Conservation (phyloP, 2,113 vertebrate species). For the Chunga burmeisteri region DNA sequence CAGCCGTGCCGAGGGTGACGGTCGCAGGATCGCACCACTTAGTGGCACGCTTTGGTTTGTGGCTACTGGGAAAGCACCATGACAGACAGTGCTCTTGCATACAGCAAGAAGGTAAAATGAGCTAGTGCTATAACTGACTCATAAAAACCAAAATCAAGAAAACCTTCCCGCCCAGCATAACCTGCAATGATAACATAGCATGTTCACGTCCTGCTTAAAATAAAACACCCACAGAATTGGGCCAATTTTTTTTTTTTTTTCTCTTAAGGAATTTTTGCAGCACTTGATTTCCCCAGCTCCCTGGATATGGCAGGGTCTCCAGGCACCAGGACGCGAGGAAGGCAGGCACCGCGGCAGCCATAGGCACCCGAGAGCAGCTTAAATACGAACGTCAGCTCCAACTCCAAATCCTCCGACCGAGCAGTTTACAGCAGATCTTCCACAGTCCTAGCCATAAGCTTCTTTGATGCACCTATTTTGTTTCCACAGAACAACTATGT, state of each 20-base stretch:
- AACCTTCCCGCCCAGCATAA: neutral
- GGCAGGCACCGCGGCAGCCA: neutral
- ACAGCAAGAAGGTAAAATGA: neutral
- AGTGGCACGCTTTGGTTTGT: neutral
- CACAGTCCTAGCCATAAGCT: neutral
- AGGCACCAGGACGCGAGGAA: neutral
- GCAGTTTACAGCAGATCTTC: neutral
- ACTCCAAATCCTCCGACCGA: neutral
- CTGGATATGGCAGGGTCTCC: neutral
- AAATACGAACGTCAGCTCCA: neutral
- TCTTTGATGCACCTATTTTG: neutral
- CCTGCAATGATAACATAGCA: neutral
- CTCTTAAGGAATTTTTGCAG: neutral
- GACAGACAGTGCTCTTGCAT: neutral
- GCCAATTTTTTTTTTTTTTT: neutral
- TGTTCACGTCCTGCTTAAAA: neutral
- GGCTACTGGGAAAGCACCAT: neutral
- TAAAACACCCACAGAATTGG: neutral
- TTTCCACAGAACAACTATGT: neutral
- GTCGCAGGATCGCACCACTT: rapidly evolving
- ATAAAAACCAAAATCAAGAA: neutral
- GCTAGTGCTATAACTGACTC: neutral
- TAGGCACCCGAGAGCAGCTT: constrained; percentile 46
- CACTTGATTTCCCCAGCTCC: neutral
- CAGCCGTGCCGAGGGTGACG: neutral